Percentiles rank a stretch among this genome's conserved stretches.
phyloP scores from a whole-genome alignment of 92 coral and sea anemone genomes.

The Porites cylindrica region DNA sequence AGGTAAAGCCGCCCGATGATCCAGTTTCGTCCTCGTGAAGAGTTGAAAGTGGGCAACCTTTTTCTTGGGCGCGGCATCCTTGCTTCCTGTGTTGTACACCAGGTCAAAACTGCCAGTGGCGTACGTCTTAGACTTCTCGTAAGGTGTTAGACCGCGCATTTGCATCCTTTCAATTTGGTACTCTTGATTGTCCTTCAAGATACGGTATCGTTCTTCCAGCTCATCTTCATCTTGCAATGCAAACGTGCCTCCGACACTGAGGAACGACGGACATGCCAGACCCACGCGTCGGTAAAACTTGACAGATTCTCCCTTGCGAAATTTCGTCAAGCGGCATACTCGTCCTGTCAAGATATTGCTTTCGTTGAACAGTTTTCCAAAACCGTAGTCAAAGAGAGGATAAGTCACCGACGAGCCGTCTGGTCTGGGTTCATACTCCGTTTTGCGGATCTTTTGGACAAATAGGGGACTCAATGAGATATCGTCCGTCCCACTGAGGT shows the following conservation, averaged over 20 bases:
- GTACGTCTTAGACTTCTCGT: background rate
- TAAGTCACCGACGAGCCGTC: background rate
- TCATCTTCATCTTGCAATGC: background rate
- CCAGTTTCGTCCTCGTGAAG: background rate
- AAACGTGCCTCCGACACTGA: constrained; percentile 12
- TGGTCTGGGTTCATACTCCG: background rate
- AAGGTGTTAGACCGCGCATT: background rate
- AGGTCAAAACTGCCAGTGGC: background rate
- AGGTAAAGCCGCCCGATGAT: background rate
- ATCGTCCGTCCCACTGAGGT: constrained; percentile 9
- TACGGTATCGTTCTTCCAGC: background rate
- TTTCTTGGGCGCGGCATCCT: too few species aligned
- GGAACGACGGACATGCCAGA: constrained; percentile 1
- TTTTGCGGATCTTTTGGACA: background rate
- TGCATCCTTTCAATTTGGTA: background rate
- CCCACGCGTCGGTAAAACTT: background rate
- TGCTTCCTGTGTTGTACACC: background rate
- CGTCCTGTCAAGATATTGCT: background rate
- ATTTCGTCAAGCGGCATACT: background rate
- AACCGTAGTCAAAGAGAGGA: background rate
- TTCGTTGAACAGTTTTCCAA: constrained; percentile 1
- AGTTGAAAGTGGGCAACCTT: background rate
- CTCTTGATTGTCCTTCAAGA: constrained; percentile 1
- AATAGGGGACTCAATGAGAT: background rate
- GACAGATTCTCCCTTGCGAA: background rate